phyloP scores from a whole-genome alignment of 2,797 vertebrate genomes.

The Spinus olivaceus region DNA sequence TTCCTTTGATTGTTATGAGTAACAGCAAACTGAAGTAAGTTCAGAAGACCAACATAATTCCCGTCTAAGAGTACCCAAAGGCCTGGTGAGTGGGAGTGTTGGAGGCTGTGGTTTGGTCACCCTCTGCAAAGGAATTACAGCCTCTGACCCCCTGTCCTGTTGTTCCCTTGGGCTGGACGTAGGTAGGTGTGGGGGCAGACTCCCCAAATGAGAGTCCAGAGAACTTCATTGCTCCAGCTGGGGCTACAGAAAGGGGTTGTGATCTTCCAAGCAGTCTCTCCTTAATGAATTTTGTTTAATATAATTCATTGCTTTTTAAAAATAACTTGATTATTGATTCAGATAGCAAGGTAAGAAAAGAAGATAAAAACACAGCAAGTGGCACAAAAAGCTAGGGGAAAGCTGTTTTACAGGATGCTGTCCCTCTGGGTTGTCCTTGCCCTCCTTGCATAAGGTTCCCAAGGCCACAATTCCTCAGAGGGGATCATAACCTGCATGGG shows the following conservation, averaged over 20 bases:
- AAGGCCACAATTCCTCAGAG: not conserved
- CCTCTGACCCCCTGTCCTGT: not conserved
- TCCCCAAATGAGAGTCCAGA: rapidly evolving
- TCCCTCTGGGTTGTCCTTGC: not conserved
- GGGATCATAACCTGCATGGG: not conserved
- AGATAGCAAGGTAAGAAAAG: not conserved
- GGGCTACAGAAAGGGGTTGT: not conserved
- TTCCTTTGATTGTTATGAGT: not conserved
- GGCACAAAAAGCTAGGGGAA: not conserved
- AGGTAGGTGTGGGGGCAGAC: not conserved
- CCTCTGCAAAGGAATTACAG: not conserved
- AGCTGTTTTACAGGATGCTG: not conserved
- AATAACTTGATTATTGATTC: not conserved
- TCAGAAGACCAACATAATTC: not conserved
- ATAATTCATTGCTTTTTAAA: not conserved
- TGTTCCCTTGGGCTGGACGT: rapidly evolving
- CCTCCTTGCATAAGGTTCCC: not conserved
- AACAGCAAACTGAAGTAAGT: not conserved
- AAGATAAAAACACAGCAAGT: not conserved
- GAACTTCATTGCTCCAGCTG: not conserved
- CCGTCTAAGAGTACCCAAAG: not conserved
- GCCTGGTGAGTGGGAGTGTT: not conserved
- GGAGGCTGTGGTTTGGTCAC: not conserved
- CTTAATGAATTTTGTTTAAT: not conserved
- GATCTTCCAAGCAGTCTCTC: not conserved